Base-by-base conservation (phyloP, 2,113 vertebrate species). In the Tenrec ecaudatus region DNA sequence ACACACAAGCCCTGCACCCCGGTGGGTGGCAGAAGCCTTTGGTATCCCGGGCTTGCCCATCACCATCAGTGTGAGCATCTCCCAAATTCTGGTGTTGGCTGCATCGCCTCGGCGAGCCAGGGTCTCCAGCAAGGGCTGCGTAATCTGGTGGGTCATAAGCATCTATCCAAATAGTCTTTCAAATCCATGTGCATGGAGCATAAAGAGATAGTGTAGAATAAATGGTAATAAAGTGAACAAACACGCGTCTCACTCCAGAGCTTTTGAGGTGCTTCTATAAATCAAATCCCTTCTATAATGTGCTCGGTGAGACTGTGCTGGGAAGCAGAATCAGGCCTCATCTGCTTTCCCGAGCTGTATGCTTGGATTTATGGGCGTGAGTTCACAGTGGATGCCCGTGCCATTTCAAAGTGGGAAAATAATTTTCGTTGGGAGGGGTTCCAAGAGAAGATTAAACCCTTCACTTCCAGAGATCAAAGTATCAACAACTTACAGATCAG, bases 391-490 rank as follows among this genome's bases (percentile, higher is more conserved):
- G 87, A 95, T 94, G 93, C 86, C 95, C 88, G 0, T 82, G 88
- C 96, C 94, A 95, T 96, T 96, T 95, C 94, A 88, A 96, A 97
- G 97, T 95, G 92, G 95, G 89, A 96, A 94, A 97, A 96, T 96
- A 93, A 97, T 96, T 97, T 96, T 97, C n/a, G 0, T 89, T 89
- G 94, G 96, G 95, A 97, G 96, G 94, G 97, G 93, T 94, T 97
- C 97, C 96, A 96, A 95, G 86, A 92, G 95, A 93, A 96, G 96
- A 97, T 96, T 95, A 97, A 97, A 97, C 88, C 92, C 90, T 95
- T 95, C 88, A 93, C 88, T 96, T 96, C 78, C 77, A 91, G 95
- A 94, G 91, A 96, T 93, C 95, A 93, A 90, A 95, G 93, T 90
- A 95, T 88, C 92, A 86, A 97, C 82, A 84, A 86, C 90, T 83